These are phyloP conservation scores for Troides aeacus DNA, from an alignment of 2,888 invertebrate genomes.

Conservation along the genomic window DNA sequence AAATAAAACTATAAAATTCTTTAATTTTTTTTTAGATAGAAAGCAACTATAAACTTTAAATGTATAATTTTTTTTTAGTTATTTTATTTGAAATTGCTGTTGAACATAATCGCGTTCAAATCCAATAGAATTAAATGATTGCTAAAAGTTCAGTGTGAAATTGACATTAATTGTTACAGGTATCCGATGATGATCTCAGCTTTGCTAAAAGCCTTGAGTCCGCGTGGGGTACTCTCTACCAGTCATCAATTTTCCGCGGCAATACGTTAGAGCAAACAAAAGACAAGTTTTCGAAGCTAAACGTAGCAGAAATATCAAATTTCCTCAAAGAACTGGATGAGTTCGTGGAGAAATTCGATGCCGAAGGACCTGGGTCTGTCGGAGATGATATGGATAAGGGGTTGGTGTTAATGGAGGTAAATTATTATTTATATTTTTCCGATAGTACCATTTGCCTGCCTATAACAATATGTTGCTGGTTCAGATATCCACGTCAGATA, in stretches of 20 bases:
- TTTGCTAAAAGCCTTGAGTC: slow-evolving; percentile 81
- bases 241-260: slow-evolving; percentile 84
- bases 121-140: no score
- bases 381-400: slow-evolving; percentile 89
- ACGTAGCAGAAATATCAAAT: slow-evolving; percentile 85
- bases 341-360: slow-evolving; percentile 87
- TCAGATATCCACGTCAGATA: no score
- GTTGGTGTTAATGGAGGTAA: slow-evolving; percentile 83
- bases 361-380: slow-evolving; percentile 89
- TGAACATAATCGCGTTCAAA: no score
- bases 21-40: no score
- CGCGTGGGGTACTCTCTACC: slow-evolving; percentile 85
- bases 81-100: no score
- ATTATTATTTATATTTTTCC: background rate
- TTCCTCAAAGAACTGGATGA: slow-evolving; percentile 82
- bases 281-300: slow-evolving; percentile 90
- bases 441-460: no score
- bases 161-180: slow-evolving; percentile 43
- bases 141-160: no score
- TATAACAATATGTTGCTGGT: no score
- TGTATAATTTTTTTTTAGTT: no score
- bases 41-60: no score
- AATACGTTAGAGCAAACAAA: slow-evolving; percentile 89
- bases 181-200: slow-evolving; percentile 76
- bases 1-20: no score